A percentile compares a stretch with the other conserved stretches of the same genome.
Evolutionary conservation across 2,797 vertebrate species (phyloP).

Genomic region (Orientallactaga sibirica): DNA sequence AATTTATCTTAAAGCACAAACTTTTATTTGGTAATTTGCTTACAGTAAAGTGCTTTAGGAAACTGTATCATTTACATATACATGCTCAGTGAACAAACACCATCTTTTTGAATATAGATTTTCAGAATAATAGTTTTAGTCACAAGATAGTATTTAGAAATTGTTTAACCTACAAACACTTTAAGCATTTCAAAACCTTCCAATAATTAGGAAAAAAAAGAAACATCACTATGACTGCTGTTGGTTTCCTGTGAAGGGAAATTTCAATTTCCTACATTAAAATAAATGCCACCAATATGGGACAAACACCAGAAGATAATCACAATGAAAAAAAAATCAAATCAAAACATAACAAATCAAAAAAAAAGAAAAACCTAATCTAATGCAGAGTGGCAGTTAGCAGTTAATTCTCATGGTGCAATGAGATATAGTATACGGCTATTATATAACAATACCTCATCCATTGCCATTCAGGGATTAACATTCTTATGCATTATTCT

Average conservation of each 20-base stretch:
- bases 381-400: neutral
- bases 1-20: constrained; percentile 9
- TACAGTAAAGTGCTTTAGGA: neutral
- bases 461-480: neutral
- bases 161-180: neutral
- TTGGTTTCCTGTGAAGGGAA: neutral
- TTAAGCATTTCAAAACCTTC: constrained; percentile 25
- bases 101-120: constrained; percentile 18
- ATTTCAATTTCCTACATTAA: neutral
- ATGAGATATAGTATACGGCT: neutral
- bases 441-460: neutral
- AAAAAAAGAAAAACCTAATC: neutral
- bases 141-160: constrained; percentile 45
- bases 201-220: constrained; percentile 29
- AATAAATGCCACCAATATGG: constrained; percentile 22
- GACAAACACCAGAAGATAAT: neutral
- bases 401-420: neutral
- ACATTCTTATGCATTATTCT: neutral
- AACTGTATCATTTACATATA: neutral
- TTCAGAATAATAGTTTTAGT: constrained; percentile 13
- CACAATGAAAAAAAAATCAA: neutral
- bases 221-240: neutral
- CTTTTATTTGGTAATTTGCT: neutral
- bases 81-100: neutral
- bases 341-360: neutral